These are phyloP conservation scores for Deilephila elpenor DNA, from an alignment of 2,888 invertebrate genomes.

Conservation along the genomic window DNA sequence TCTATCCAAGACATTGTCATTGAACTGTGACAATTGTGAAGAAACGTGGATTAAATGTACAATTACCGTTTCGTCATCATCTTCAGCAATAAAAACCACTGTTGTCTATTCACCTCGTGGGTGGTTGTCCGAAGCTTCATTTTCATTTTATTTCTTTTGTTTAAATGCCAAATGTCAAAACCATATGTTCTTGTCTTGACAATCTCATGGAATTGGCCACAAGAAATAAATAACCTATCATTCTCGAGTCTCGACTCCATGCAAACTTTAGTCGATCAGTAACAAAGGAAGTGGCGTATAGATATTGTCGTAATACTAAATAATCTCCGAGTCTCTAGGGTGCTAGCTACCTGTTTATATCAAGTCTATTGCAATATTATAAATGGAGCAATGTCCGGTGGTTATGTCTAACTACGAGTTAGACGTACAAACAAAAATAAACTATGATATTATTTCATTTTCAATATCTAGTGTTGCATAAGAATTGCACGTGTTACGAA, in stretches of 20 bases:
- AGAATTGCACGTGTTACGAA: neutral
- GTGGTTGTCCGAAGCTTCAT: too few species aligned
- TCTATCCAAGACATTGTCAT: too few species aligned
- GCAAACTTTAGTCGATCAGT: neutral
- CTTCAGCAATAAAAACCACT: too few species aligned
- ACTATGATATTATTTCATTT: too few species aligned
- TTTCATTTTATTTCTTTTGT: too few species aligned
- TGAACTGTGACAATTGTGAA: too few species aligned
- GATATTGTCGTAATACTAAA: constrained; percentile 13
- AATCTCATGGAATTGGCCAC: neutral
- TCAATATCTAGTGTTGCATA: neutral
- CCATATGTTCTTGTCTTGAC: too few species aligned
- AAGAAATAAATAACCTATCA: neutral
- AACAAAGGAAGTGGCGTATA: constrained; percentile 8
- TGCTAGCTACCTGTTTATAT: neutral
- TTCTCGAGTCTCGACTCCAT: neutral
- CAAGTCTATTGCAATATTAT: constrained; percentile 21
- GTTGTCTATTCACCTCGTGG: too few species aligned
- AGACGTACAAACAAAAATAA: neutral
- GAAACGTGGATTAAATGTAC: too few species aligned
- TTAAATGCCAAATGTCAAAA: too few species aligned
- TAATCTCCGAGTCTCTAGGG: constrained; percentile 21
- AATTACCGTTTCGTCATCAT: too few species aligned
- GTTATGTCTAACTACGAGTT: neutral
- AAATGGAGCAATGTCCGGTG: constrained; percentile 15